These are phyloP conservation scores for Gyrodactylus salaris DNA, from an alignment of 1,140 invertebrate genomes.

Conservation along the genomic window DNA sequence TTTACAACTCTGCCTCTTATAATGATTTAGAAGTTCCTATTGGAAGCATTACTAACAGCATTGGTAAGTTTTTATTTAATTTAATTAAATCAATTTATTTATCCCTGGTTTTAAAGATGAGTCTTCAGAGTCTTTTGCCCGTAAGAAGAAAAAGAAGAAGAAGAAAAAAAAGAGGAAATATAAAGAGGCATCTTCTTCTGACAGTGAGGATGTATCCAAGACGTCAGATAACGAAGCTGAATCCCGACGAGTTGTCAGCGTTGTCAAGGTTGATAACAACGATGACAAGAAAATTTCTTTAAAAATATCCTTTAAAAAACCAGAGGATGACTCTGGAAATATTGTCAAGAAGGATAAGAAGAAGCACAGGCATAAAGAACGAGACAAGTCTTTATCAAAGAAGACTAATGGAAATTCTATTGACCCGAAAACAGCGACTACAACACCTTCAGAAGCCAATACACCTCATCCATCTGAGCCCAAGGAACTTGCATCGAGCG, in stretches of 20 bases:
- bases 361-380: not conserved
- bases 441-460: too few species aligned
- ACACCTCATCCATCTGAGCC: too few species aligned
- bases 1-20: not conserved
- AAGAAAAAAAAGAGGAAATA: not conserved
- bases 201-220: not conserved
- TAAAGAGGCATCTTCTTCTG: not conserved
- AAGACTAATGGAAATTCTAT: too few species aligned
- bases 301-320: not conserved
- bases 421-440: too few species aligned
- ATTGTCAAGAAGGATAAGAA: not conserved
- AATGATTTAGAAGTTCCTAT: not conserved
- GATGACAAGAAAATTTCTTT: not conserved
- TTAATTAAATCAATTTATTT: not conserved
- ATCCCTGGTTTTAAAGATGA: not conserved
- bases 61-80: not conserved
- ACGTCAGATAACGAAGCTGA: not conserved
- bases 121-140: not conserved
- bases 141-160: not conserved
- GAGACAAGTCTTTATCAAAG: too few species aligned
- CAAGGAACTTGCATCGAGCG: too few species aligned
- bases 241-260: not conserved
- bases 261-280: not conserved
- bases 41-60: not conserved
- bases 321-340: too few species aligned